Evolutionary conservation across 2,113 vertebrate genomes (phyloP), one percentile per base, ranked within the genome.

Genomic region (Okapia johnstoni): DNA sequence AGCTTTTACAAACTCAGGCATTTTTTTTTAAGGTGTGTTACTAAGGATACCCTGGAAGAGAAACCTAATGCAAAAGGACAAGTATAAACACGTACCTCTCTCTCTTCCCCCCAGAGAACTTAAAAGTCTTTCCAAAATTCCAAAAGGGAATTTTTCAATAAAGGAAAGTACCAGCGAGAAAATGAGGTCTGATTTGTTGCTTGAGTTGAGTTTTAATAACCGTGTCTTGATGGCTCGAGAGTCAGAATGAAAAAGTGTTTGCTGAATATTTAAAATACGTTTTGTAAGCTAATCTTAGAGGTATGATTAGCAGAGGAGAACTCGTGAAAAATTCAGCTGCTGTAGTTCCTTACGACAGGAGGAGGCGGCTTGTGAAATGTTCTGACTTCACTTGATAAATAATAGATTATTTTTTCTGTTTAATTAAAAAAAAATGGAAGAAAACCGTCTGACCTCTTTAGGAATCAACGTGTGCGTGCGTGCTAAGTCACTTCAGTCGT

Each of bases 241-340:
- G 83, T 83, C 36, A 83, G 40, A 87, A 89, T 50, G 50, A 83
- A 48, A 50, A 36, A 16, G 50, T 8, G 25, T 5, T 33, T 28
- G 12, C 11, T 77, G 48, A 81, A 73, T 43, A 26, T 50, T 73
- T 89, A 50, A 81, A 73, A 54, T 11, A 40, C 3, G 10, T 15
- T 6, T 48, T 14, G n/a, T 26, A 40, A 15, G 30, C 13, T 14
- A 15, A 40, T 55, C 46, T 3, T 36, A 9, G 15, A 6, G 8
- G 40, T 5, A 11, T 0, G 2, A 16, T 55, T 2, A 15, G 57
- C 9, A 52, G 36, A 0, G 3, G 11, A 2, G 8, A 16, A 43
- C 13, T 19, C 2, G 4, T 36, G 7, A 12, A 26, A 77, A 5
- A 11, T 14, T 12, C 7, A 30, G 33, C 2, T 0, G 2, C 26